Base-by-base conservation (phyloP, 2,888 invertebrate genomes). In the Ormia ochracea region DNA sequence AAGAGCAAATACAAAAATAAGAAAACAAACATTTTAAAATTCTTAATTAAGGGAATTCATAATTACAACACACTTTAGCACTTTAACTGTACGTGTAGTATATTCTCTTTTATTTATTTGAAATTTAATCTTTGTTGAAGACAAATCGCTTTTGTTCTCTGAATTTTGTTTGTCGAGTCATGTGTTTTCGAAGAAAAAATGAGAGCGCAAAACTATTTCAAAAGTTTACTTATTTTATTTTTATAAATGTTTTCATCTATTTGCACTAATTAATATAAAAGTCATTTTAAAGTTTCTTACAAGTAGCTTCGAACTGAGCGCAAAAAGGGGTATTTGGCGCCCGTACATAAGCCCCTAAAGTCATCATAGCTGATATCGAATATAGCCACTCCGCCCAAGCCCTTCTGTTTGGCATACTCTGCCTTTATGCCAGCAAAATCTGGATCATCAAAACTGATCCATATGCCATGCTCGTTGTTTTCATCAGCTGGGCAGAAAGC, bases 391-490 rank as follows among this genome's bases (percentile, higher is more conserved):
- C 96, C 96, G 9, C 95, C 96, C 1, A 96, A 91, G 23, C 93
- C 93, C 87, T 93, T 94, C 1, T 93, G 92, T 84, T 93, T 91
- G 50, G 90, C 94, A 86, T 93, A 96, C 10, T 90, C 88, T 0
- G 95, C 95, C 87, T 96, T 96, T 85, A 94, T 93, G 31, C 93
- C 95, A 41, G 94, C 95, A 0, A 95, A 95, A 84, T 96, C 95
- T 0, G 95, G 93, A 86, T 96, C 96, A 85, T 96, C 96, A 86
- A 93, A 96, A 81, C 94, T 93, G 7, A 95, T 93, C 96, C 96
- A 96, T 5, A 95, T 88, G 1, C 96, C 96, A 10, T 92, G 91
- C 3, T 92, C 92, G 0, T 92, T 93, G 59, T 90, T 91, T 21
- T 93, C 92, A 70, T 93, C 92, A 52, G 94, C 93, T 0, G 94